Base-by-base conservation (phyloP, 1,140 invertebrate species). In the Patella vulgata region DNA sequence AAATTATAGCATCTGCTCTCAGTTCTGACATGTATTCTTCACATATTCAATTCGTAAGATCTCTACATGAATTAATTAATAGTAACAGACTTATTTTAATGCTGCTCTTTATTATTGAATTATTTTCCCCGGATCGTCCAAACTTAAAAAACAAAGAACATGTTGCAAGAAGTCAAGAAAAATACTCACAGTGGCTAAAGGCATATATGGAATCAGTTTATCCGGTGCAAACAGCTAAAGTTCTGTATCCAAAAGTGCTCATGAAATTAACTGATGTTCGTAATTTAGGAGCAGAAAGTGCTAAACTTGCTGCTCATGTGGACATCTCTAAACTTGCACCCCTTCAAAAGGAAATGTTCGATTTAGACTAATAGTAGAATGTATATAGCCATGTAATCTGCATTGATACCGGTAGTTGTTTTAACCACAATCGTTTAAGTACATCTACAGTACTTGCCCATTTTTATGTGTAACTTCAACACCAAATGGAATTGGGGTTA, bases 111-210 rank as follows among this genome's bases (percentile, higher is more conserved):
- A 93, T 95, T 54, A 95, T 97, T 70, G 88, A 93, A 47, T 85
- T 97, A 14, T 97, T 97, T 80, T 91, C 91, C 30, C 92, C 94
- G 0, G 89, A 93, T 63, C 84, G 94, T 59, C 86, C 91, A 4
- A 89, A 89, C 73, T 89, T 96, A 9, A 89, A 93, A 57, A 92
- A 96, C 82, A 88, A 88, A 36, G 92, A 94, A 78, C 90, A 93
- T 23, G 92, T 97, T 60, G 91, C 91, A 83, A 84, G 93, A 48
- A 93, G 95, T 83, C 94, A 96, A 87, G 92, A 95, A 84, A 92
- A 92, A 11, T 96, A 96, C 82, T 94, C 93, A 81, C 92, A 93
- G 84, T 89, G 96, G 62, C 86, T 96, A 4, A 86, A 91, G 72
- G 87, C 92, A 47, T 96, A 96, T 83, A 82, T 96, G 47, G 92